phyloP scores from a whole-genome alignment of 2,888 invertebrate genomes.

The Oscheius myriophilus region DNA sequence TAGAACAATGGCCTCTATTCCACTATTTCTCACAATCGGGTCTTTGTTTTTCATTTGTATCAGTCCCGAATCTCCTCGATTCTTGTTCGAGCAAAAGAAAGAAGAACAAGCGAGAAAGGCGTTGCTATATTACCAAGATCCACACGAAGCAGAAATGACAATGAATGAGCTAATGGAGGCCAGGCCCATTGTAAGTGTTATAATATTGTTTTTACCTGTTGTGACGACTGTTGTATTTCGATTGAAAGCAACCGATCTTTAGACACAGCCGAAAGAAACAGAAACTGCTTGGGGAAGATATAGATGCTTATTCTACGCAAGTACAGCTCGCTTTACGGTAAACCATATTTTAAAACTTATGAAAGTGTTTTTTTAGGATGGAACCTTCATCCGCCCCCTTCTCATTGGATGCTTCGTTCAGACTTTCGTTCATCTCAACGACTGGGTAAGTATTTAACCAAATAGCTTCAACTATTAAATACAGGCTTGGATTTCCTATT shows the following conservation, averaged over 20 bases:
- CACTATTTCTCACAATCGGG: slow-evolving; percentile 51
- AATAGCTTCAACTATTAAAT: slow-evolving; percentile 12
- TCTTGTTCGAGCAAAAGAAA: background rate
- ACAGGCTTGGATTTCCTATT: slow-evolving; percentile 67
- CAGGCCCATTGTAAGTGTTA: background rate
- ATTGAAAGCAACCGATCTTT: background rate
- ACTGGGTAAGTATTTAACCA: slow-evolving; percentile 57
- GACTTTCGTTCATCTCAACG: slow-evolving; percentile 65
- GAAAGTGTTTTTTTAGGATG: slow-evolving; percentile 32
- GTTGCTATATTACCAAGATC: slow-evolving; percentile 1
- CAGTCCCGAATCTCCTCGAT: slow-evolving; percentile 59
- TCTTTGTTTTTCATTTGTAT: slow-evolving; percentile 39
- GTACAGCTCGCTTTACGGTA: background rate
- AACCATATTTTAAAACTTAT: background rate
- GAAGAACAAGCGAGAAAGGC: slow-evolving; percentile 10
- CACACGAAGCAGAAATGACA: background rate
- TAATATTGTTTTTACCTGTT: too few relatives aligned
- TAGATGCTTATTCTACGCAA: background rate
- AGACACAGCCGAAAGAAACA: slow-evolving; percentile 34
- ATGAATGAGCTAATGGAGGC: background rate
- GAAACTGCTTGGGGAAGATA: slow-evolving; percentile 31
- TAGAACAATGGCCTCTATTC: slow-evolving; percentile 57
- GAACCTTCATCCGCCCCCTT: slow-evolving; percentile 60
- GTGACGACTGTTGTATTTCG: too few relatives aligned
- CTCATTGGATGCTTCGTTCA: slow-evolving; percentile 59